These are phyloP conservation scores for Lepidothrix coronata DNA, from an alignment of 2,113 vertebrate species.

Conservation along the genomic window DNA sequence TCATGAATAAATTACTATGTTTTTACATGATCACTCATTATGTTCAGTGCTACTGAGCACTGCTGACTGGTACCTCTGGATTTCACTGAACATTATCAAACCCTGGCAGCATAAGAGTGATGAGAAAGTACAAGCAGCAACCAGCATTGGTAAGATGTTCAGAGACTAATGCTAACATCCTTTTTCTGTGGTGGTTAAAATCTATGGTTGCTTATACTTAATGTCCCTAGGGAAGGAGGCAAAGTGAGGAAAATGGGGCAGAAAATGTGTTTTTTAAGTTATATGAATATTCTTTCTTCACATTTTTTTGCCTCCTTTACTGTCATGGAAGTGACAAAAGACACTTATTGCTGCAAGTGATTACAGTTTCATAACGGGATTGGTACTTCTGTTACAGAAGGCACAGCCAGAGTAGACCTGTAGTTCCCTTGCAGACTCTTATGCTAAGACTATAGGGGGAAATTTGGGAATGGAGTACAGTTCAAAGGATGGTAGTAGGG, in stretches of 20 bases:
- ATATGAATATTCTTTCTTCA: neutral
- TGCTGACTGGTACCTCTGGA: neutral
- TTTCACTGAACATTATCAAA: neutral
- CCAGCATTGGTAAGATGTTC: neutral
- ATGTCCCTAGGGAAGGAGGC: neutral
- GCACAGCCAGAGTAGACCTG: neutral
- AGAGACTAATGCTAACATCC: neutral
- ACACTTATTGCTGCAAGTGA: neutral
- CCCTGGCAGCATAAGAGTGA: neutral
- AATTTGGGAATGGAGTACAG: neutral
- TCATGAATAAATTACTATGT: neutral
- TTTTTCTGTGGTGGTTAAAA: neutral
- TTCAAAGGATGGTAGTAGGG: neutral
- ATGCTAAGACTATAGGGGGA: neutral
- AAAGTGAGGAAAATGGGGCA: neutral
- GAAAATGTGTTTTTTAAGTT: neutral
- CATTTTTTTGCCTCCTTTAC: neutral
- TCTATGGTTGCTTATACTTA: neutral
- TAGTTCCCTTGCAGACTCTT: neutral
- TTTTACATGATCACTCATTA: neutral
- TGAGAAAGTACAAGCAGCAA: neutral
- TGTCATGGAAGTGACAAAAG: neutral
- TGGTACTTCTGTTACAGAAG: neutral
- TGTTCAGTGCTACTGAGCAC: neutral
- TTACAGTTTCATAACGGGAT: neutral